Evolutionary conservation across 2,888 invertebrate genomes (phyloP).

Genomic region (Lucinisca nassula): DNA sequence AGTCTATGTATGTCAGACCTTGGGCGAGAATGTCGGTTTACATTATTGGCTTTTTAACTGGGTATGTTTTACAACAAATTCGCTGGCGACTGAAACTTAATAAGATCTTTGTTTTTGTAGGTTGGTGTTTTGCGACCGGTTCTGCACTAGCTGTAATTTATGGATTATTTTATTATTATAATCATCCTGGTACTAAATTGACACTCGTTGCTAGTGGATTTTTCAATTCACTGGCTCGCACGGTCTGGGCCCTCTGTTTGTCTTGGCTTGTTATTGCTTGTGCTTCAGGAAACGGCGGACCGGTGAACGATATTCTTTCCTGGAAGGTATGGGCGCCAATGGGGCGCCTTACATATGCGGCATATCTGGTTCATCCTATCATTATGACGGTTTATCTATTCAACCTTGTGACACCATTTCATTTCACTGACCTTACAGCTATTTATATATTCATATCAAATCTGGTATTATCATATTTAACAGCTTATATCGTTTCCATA

Average conservation of each 20-base stretch:
- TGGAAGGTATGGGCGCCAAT: conserved; percentile 95
- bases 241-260: conserved; percentile 89
- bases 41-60: conserved; percentile 87
- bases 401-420: conserved; percentile 43
- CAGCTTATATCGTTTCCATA: conserved; percentile 65
- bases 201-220: conserved; percentile 73
- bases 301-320: conserved; percentile 94
- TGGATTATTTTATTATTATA: conserved; percentile 81
- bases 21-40: conserved; percentile 88
- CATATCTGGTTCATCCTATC: conserved; percentile 91
- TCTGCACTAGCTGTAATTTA: conserved; percentile 79
- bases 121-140: conserved; percentile 80
- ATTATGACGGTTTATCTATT: conserved; percentile 64
- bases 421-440: conserved; percentile 47
- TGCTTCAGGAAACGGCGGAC: conserved; percentile 90
- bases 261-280: conserved; percentile 89
- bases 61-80: conserved; percentile 83
- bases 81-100: conserved; percentile 68
- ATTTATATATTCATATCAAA: conserved; percentile 53
- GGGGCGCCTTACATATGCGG: conserved; percentile 97
- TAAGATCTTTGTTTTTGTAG: conserved; percentile 58
- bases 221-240: conserved; percentile 88
- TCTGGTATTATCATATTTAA: conserved; percentile 57
- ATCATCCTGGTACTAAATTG: conserved; percentile 68
- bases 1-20: conserved; percentile 86